phyloP scores from a whole-genome alignment of 2,113 vertebrate species.

The Paratilapia polleni region DNA sequence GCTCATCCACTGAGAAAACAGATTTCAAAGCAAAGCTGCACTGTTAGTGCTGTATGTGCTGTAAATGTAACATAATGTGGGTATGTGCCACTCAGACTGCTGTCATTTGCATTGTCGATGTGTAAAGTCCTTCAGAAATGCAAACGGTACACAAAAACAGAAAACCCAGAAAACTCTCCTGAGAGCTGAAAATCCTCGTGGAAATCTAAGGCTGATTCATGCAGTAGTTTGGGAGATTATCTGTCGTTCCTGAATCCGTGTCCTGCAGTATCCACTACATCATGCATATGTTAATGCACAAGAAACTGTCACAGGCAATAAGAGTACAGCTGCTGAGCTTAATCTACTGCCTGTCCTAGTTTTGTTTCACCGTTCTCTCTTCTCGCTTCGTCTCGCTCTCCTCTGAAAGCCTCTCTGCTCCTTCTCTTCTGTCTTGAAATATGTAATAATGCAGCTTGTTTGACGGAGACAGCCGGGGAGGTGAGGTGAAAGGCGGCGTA shows the following conservation, averaged over 20 bases:
- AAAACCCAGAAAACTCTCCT: conserved; percentile 1
- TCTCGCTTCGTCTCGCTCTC: not conserved
- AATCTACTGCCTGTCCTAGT: conserved; percentile 48
- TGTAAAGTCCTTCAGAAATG: not conserved
- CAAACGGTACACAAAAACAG: not conserved
- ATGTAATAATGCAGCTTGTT: not conserved
- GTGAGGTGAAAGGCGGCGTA: not conserved
- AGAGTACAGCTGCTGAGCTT: conserved; percentile 37
- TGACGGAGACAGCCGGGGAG: not conserved
- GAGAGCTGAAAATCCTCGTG: conserved; percentile 13
- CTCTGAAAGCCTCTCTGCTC: not conserved
- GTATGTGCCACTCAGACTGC: not conserved
- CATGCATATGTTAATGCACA: conserved; percentile 56
- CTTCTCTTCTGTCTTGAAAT: not conserved
- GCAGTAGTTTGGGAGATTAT: conserved; percentile 34
- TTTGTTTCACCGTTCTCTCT: not conserved
- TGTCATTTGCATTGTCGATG: not conserved
- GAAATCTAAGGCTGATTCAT: conserved; percentile 27
- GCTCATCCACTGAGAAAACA: not conserved
- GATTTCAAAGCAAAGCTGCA: not conserved
- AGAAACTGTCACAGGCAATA: conserved; percentile 44
- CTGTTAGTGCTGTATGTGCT: not conserved
- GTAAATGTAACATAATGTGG: not conserved
- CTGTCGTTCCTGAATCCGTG: conserved; percentile 5
- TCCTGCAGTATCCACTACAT: conserved; percentile 43